Evolutionary conservation across 1,140 invertebrate species (phyloP).

Genomic region (Eumeta japonica): DNA sequence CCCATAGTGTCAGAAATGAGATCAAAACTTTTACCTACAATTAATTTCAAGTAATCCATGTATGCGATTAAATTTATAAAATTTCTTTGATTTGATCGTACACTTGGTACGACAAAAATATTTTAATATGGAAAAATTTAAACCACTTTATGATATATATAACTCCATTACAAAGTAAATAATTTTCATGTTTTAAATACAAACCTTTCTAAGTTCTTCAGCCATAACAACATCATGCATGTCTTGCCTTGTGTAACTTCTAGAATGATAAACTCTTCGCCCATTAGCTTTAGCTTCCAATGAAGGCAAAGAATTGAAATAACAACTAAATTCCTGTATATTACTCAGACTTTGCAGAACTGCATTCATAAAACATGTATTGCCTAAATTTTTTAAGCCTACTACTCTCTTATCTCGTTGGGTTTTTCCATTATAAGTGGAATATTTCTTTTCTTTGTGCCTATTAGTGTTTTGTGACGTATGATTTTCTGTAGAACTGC

Average conservation of each 20-base stretch:
- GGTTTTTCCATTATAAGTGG: constrained; percentile 38
- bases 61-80: no score
- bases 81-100: no score
- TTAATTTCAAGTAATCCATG: no score
- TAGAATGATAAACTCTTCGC: constrained; percentile 63
- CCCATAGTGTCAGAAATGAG: no score
- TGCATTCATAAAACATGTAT: constrained; percentile 89
- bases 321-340: constrained; percentile 81
- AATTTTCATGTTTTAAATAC: constrained; percentile 1
- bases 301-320: constrained; percentile 77
- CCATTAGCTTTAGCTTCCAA: constrained; percentile 66
- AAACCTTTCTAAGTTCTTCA: constrained; percentile 74
- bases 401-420: constrained; percentile 67
- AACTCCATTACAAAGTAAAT: not conserved
- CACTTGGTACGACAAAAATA: no score
- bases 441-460: constrained; percentile 51
- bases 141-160: no score
- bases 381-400: constrained; percentile 80
- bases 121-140: no score
- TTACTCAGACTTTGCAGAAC: constrained; percentile 84
- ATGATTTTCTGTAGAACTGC: constrained; percentile 56
- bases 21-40: no score
- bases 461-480: constrained; percentile 25
- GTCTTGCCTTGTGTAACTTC: constrained; percentile 60
- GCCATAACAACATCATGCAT: constrained; percentile 71